Evolutionary conservation across 2,797 vertebrate genomes (phyloP), one percentile per base, ranked within the genome.

Genomic region (Sebastes itinus): DNA sequence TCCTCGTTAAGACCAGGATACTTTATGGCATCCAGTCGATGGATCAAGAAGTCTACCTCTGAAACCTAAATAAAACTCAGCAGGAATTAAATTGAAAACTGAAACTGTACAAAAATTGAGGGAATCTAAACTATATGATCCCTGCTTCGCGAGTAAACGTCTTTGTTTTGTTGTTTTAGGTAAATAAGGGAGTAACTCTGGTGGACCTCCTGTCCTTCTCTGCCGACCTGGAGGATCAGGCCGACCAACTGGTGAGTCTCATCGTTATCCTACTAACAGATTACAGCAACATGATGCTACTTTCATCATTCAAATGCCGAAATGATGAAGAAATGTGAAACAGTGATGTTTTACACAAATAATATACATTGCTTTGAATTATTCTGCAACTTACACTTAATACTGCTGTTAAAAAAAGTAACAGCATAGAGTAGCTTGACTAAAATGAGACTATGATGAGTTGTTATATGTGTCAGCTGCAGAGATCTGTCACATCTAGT

Each of bases 191-290:
- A 14, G 94, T 97, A 76, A 97, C 96, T 33, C 94, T 95, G 20
- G 96, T 96, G 84, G 96, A 98, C 89, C 96, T 99, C 64, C 85
- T 97, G 61, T 92, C 95, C n/a, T 99, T 97, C 91, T 95, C 97
- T 22, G 92, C 94, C 77, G 92, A 97, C 58, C 90, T 99, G 76
- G 96, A 98, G 88, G 92, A 80, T 81, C 95, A 96, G 89, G 96
- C 97, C 30, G 96, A 96, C 73, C 92, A 94, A 42, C 82, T 99
- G 97, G 99, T 99, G 90, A 94, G 94, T 91, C 23, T 33, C 68
- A 73, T n/a, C 6, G 27, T 46, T 6, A 52, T 18, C 23, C 2
- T 58, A 49, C 8, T 59, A 22, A 67, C 66, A 42, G 23, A 38
- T 58, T 4, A 64, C 27, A 59, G 6, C 33, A 59, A 52, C 20